Percentiles rank a stretch among this genome's conserved stretches.
phyloP scores from a whole-genome alignment of 1,140 invertebrate genomes.

The Rhagoletis pomonella region DNA sequence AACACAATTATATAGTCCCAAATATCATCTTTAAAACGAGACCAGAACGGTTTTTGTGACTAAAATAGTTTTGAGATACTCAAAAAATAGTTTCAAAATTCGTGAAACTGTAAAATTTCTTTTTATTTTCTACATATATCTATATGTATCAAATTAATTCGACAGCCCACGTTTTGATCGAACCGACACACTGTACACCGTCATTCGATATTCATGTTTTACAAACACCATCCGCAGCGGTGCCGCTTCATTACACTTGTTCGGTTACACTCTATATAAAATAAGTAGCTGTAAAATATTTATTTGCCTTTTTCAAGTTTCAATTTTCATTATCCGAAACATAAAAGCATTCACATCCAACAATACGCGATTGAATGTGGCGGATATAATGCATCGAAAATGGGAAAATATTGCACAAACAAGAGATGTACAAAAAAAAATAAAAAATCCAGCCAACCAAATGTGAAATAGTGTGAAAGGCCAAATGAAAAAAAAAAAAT shows the following conservation, averaged over 20 bases:
- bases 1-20: no score
- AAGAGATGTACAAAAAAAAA: background rate
- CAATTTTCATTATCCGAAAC: constrained; percentile 32
- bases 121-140: no score
- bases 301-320: constrained; percentile 4
- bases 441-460: background rate
- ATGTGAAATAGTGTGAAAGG: background rate
- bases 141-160: background rate
- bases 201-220: background rate
- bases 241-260: background rate
- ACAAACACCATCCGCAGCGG: background rate
- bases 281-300: background rate
- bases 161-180: no score
- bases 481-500: background rate
- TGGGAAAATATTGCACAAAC: constrained; percentile 23
- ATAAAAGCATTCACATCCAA: background rate
- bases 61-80: no score
- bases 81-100: no score
- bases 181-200: background rate
- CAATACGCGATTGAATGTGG: background rate
- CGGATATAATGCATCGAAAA: background rate
- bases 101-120: no score
- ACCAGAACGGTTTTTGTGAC: no score
- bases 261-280: background rate
- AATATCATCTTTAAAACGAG: no score